phyloP scores from a whole-genome alignment of 2,797 vertebrate species.

The Arnoldichthys spilopterus region DNA sequence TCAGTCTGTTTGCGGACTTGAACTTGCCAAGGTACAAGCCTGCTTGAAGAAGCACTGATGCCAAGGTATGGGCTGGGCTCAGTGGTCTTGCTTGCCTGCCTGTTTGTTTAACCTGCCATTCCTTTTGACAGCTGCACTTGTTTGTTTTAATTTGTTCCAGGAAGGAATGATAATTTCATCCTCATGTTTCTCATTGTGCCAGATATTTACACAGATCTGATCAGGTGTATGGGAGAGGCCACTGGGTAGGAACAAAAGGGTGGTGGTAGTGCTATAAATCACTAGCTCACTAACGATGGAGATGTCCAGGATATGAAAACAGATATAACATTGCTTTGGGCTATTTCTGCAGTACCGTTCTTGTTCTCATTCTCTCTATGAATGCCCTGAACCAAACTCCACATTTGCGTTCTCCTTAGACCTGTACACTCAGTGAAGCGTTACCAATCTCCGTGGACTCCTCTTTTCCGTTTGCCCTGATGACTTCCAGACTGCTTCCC shows the following conservation, averaged over 20 bases:
- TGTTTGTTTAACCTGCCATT: conserved; percentile 62
- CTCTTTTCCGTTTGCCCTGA: conserved; percentile 30
- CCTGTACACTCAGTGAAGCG: conserved; percentile 17
- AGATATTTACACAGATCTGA: conserved; percentile 70
- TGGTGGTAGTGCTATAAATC: conserved; percentile 22
- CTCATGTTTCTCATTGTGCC: conserved; percentile 56
- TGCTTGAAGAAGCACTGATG: conserved; percentile 33
- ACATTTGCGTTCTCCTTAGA: conserved; percentile 16
- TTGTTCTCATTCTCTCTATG: background rate
- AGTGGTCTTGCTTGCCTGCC: conserved; percentile 44
- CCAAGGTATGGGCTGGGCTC: conserved; percentile 39
- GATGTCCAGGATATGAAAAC: conserved; percentile 9
- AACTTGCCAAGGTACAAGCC: conserved; percentile 28
- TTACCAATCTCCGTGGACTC: conserved; percentile 16
- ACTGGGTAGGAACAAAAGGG: conserved; percentile 37
- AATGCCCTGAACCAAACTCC: background rate
- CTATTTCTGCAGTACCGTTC: background rate
- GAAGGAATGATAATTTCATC: conserved; percentile 67
- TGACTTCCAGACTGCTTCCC: conserved; percentile 36
- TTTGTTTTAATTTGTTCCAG: conserved; percentile 71
- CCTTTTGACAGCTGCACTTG: conserved; percentile 61
- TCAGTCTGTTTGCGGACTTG: conserved; percentile 28
- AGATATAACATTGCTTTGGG: conserved; percentile 10
- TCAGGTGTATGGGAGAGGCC: conserved; percentile 66
- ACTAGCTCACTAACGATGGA: conserved; percentile 6